A percentile compares a stretch with the other conserved stretches of the same genome.
phyloP scores from a whole-genome alignment of 2,797 vertebrate species.

The Microhierax caerulescens region DNA sequence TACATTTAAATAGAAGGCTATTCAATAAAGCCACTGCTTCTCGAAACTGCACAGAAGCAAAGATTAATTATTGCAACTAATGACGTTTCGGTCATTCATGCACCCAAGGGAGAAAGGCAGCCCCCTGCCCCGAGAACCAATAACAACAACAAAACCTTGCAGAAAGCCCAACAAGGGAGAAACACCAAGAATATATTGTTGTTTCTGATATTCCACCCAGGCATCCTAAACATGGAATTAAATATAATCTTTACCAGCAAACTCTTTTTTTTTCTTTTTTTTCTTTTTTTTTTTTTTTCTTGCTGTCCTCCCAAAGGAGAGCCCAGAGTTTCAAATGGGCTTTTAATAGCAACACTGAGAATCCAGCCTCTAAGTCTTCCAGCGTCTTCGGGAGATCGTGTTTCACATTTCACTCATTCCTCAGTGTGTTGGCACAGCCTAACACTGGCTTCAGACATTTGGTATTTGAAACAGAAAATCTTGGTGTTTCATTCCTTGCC shows the following conservation, averaged over 20 bases:
- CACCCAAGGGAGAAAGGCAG: background rate
- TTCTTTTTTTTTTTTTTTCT: background rate
- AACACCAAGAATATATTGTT: background rate
- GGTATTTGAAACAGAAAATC: constrained; percentile 73
- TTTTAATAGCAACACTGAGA: constrained; percentile 62
- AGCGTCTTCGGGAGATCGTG: constrained; percentile 21
- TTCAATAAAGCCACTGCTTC: constrained; percentile 54
- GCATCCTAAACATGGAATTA: constrained; percentile 43
- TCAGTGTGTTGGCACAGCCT: constrained; percentile 59
- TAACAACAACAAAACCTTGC: background rate
- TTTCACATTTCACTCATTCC: constrained; percentile 70
- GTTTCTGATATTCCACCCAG: constrained; percentile 2
- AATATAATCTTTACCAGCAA: constrained; percentile 45
- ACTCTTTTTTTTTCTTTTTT: background rate
- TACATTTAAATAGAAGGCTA: constrained; percentile 43
- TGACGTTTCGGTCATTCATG: background rate
- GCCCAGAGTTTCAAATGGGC: constrained; percentile 4
- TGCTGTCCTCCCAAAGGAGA: constrained; percentile 9
- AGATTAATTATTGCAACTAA: constrained; percentile 38
- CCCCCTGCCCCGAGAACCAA: background rate
- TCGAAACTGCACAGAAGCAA: constrained; percentile 41
- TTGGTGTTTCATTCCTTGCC: constrained; percentile 69
- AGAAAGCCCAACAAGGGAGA: background rate
- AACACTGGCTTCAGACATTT: constrained; percentile 69
- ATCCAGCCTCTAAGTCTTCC: constrained; percentile 52